These are phyloP conservation scores for Leuctra nigra DNA, from an alignment of 2,888 invertebrate species.

Conservation along the genomic window DNA sequence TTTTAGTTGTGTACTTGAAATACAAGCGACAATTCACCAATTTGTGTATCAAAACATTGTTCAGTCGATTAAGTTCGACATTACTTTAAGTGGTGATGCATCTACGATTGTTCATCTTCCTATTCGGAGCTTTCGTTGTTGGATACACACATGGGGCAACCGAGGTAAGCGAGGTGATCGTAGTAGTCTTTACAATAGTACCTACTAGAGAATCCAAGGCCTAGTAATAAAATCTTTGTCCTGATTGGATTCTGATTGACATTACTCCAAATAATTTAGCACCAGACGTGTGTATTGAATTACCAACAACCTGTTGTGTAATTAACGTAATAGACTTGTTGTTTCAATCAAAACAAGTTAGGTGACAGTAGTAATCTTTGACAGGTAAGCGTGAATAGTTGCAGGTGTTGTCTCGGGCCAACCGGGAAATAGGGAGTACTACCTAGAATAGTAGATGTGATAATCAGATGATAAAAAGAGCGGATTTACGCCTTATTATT, in stretches of 20 bases:
- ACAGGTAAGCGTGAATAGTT: conserved; percentile 20
- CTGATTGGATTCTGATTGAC: no score
- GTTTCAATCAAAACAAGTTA: neutral
- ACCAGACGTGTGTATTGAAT: no score
- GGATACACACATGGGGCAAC: conserved; percentile 63
- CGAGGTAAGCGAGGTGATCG: conserved; percentile 54
- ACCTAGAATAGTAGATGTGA: no score
- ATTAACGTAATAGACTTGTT: no score
- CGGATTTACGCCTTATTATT: no score
- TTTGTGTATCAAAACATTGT: conserved; percentile 27
- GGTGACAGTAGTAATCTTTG: conserved; percentile 11
- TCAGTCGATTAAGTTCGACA: conserved; percentile 27
- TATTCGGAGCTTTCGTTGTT: conserved; percentile 64
- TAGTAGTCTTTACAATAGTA: no score
- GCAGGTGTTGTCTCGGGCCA: conserved; percentile 22
- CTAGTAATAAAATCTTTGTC: no score
- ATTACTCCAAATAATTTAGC: no score
- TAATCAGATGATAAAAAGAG: no score
- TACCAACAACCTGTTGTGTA: no score
- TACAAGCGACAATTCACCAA: conserved; percentile 20
- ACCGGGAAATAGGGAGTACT: conserved; percentile 6
- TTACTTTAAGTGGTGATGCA: conserved; percentile 55
- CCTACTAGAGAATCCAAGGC: no score
- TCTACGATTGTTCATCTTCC: conserved; percentile 68
- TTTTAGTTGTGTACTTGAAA: conserved; percentile 6